Percentiles rank a stretch among this genome's conserved stretches.
These are phyloP conservation scores for Yponomeuta sedellus DNA, from an alignment of 2,888 invertebrate species.

Conservation along the genomic window DNA sequence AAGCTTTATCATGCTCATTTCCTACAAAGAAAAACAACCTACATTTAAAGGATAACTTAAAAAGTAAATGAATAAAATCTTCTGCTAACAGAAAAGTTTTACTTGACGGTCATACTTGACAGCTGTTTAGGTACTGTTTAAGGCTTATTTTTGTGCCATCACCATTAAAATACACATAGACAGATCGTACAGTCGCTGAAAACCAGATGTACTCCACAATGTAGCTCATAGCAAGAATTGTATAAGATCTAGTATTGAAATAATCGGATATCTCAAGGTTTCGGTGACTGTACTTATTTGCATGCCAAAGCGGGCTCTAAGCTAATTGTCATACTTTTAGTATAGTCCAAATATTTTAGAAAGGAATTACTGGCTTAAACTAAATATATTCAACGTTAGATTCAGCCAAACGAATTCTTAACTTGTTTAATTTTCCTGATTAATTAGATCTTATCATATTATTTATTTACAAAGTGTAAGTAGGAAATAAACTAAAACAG, in stretches of 20 bases:
- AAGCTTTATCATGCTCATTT: not conserved
- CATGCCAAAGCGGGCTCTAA: conserved; percentile 54
- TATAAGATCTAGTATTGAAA: too few relatives aligned
- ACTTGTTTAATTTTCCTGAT: not conserved
- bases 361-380: not conserved
- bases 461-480: not conserved
- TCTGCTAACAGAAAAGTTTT: not conserved
- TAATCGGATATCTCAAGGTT: not conserved
- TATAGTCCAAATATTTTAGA: not conserved
- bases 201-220: too few relatives aligned
- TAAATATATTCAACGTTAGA: not conserved
- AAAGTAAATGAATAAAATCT: not conserved
- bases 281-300: conserved; percentile 11
- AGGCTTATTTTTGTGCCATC: not conserved
- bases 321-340: not conserved
- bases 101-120: not conserved
- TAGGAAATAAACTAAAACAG: conserved; percentile 24
- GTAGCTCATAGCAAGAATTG: too few relatives aligned
- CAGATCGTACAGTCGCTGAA: too few relatives aligned
- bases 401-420: conserved; percentile 19
- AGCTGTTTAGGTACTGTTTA: not conserved
- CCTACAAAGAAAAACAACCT: not conserved
- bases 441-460: not conserved
- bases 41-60: not conserved
- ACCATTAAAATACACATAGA: too few relatives aligned